phyloP scores from a whole-genome alignment of 2,113 vertebrate genomes.

The Craseonycteris thonglongyai region DNA sequence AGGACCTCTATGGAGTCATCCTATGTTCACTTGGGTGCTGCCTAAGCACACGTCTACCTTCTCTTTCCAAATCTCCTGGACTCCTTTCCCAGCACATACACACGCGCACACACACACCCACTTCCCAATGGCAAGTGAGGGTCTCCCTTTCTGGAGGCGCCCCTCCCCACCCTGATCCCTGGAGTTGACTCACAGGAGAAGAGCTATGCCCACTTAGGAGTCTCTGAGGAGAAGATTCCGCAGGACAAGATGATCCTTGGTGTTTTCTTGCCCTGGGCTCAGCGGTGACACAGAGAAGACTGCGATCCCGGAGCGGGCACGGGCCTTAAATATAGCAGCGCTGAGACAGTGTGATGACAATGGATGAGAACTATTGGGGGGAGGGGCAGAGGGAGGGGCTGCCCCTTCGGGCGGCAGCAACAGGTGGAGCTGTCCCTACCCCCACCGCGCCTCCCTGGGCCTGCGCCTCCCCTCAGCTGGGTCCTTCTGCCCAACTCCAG shows the following conservation, averaged over 20 bases:
- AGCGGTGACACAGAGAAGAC: slow-evolving; percentile 74
- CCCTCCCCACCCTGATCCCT: background rate
- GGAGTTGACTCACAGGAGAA: slow-evolving; percentile 47
- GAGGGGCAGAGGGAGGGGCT: background rate
- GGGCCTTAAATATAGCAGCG: slow-evolving; percentile 81
- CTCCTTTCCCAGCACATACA: background rate
- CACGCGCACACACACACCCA: background rate
- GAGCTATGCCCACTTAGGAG: background rate
- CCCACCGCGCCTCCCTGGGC: background rate
- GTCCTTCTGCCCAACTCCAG: background rate
- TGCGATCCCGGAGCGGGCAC: slow-evolving; percentile 71
- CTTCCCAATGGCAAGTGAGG: background rate
- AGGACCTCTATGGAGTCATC: background rate
- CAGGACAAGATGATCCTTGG: background rate
- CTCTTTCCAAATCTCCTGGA: background rate
- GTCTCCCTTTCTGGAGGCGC: background rate
- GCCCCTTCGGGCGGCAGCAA: background rate
- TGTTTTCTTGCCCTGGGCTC: background rate
- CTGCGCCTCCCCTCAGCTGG: background rate
- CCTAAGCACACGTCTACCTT: background rate
- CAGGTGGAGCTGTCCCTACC: slow-evolving; percentile 50
- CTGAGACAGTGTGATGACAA: slow-evolving; percentile 74
- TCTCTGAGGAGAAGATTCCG: background rate
- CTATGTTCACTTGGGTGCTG: background rate
- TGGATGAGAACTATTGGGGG: slow-evolving; percentile 64